Evolutionary conservation across 2,797 vertebrate species (phyloP).

Genomic region (Nasua narica): DNA sequence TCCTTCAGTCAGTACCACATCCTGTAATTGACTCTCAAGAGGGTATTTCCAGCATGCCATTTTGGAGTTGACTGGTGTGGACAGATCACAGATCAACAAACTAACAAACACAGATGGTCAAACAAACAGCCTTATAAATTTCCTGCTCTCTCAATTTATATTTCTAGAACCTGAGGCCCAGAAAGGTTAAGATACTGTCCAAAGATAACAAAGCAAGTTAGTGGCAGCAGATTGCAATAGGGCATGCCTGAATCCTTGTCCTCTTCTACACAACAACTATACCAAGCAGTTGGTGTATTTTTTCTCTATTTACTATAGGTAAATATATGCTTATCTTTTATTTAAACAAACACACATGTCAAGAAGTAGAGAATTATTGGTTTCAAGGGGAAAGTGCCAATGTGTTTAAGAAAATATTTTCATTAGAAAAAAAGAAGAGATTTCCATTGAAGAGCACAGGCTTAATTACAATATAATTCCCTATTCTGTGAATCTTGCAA

Average conservation of each 20-base stretch:
- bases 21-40: background rate
- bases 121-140: background rate
- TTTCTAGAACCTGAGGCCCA: background rate
- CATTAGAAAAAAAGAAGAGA: background rate
- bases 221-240: background rate
- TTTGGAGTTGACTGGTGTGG: background rate
- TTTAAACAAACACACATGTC: slow-evolving; percentile 22
- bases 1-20: background rate
- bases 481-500: background rate
- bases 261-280: background rate
- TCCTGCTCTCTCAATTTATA: background rate
- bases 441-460: background rate
- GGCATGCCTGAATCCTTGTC: background rate
- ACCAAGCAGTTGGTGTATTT: background rate
- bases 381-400: background rate
- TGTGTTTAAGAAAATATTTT: slow-evolving; percentile 25
- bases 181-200: background rate
- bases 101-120: background rate
- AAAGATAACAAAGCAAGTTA: background rate
- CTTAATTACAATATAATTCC: background rate
- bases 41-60: background rate
- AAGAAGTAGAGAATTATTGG: background rate
- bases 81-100: background rate
- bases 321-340: slow-evolving; percentile 33
- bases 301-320: background rate